Conservation (phyloP, 2,888 invertebrate species). For the Lasioglossum figueresi region DNA sequence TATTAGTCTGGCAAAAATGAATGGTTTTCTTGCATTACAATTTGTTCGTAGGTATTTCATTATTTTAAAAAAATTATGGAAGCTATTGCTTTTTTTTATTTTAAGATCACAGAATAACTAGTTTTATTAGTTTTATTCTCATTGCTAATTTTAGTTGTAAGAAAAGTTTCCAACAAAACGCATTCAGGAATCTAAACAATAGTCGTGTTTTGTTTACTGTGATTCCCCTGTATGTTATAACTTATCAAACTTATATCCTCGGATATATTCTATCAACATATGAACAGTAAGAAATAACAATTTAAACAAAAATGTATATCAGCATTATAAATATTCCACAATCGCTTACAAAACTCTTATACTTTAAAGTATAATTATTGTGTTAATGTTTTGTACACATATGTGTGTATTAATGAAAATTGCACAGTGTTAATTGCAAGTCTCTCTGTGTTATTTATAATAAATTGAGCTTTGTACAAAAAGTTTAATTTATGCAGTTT, state of each 20-base stretch:
- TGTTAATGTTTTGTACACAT: constrained; percentile 28
- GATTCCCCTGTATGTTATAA: constrained; percentile 26
- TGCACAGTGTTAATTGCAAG: constrained; percentile 41
- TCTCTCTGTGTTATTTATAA: constrained; percentile 7
- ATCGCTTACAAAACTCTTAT: constrained; percentile 32
- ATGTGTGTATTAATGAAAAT: constrained; percentile 38
- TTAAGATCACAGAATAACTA: constrained; percentile 40
- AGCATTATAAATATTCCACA: constrained; percentile 18
- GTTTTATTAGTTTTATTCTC: constrained; percentile 9
- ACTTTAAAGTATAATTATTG: constrained; percentile 27
- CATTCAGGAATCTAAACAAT: constrained; percentile 3
- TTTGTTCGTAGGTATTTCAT: constrained; percentile 35
- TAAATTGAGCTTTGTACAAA: constrained; percentile 46
- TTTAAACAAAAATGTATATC: constrained; percentile 24
- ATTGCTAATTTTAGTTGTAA: constrained; percentile 16
- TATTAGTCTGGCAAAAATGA: constrained; percentile 30
- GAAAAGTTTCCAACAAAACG: constrained; percentile 12
- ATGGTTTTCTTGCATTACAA: constrained; percentile 29
- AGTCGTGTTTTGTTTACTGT: constrained; percentile 10
- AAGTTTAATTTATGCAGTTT: constrained; percentile 29
- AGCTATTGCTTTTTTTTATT: constrained; percentile 38
- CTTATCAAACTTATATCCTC: constrained; percentile 42
- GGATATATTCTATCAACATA: constrained; percentile 21
- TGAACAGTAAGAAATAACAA: constrained; percentile 8
- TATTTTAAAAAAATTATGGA: constrained; percentile 24